Evolutionary conservation across 2,797 vertebrate species (phyloP).

Genomic region (Pagetopsis macropterus): DNA sequence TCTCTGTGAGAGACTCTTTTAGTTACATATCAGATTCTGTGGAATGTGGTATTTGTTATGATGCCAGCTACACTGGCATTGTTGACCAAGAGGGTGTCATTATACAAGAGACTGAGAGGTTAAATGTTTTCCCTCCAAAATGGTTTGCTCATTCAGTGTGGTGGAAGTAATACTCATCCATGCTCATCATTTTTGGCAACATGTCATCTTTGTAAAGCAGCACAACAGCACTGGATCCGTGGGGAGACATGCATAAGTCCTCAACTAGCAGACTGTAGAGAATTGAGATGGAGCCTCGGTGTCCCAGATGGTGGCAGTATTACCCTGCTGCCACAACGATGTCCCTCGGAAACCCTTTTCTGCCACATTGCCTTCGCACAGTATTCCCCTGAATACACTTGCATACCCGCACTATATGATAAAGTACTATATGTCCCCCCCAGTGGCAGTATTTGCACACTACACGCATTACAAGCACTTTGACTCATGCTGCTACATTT

Average conservation of each 20-base stretch:
- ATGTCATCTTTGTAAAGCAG: constrained; percentile 24
- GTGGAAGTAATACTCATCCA: constrained; percentile 3
- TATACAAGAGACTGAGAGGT: constrained; percentile 3
- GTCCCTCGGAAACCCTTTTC: constrained; percentile 54
- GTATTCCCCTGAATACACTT: constrained; percentile 58
- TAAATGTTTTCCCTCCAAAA: constrained; percentile 17
- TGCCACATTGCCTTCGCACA: constrained; percentile 59
- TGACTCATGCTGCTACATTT: constrained; percentile 72
- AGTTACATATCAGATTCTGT: constrained; percentile 9
- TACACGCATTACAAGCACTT: constrained; percentile 73
- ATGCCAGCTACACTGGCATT: neutral
- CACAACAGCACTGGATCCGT: constrained; percentile 33
- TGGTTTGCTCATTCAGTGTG: neutral
- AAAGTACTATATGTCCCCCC: constrained; percentile 54
- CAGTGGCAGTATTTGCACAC: constrained; percentile 74
- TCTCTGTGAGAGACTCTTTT: neutral
- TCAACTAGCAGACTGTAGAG: constrained; percentile 42
- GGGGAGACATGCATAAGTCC: constrained; percentile 31
- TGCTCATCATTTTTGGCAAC: constrained; percentile 31
- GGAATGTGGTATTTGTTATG: neutral
- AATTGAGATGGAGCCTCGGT: constrained; percentile 29
- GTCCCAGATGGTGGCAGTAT: constrained; percentile 78
- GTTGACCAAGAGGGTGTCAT: neutral
- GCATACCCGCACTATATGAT: constrained; percentile 54
- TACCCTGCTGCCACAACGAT: constrained; percentile 53